These are phyloP conservation scores for Carlito syrichta DNA, from an alignment of 2,113 vertebrate species.

Conservation along the genomic window DNA sequence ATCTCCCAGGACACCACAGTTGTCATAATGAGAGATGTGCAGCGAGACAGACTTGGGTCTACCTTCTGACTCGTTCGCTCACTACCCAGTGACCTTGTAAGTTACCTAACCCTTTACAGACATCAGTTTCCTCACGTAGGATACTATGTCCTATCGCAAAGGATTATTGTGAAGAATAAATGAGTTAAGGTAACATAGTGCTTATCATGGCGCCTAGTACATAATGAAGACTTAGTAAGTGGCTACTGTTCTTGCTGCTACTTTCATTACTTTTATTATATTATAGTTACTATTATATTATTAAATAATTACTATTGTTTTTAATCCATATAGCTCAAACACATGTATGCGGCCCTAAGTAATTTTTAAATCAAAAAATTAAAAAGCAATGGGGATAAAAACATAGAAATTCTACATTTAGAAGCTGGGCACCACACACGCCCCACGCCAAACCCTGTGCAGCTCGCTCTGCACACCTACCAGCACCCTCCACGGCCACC, in stretches of 20 bases:
- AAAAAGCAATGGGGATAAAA: not conserved
- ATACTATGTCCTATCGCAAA: not conserved
- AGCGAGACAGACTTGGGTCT: not conserved
- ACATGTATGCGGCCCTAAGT: not conserved
- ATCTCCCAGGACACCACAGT: not conserved
- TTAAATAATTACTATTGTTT: not conserved
- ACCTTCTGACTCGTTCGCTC: not conserved
- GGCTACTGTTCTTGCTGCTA: not conserved
- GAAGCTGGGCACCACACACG: too few species aligned
- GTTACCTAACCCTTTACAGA: not conserved
- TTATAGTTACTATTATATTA: not conserved
- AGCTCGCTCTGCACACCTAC: too few species aligned
- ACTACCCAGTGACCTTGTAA: not conserved
- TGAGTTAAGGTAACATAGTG: not conserved
- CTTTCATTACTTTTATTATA: not conserved
- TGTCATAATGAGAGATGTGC: not conserved
- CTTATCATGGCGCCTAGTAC: not conserved
- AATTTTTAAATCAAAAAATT: conserved; percentile 2
- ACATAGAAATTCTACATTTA: not conserved
- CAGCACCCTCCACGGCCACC: too few species aligned
- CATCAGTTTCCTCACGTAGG: not conserved
- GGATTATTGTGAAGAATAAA: not conserved
- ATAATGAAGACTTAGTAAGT: not conserved
- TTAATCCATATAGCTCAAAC: not conserved
- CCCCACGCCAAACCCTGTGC: too few species aligned